Conservation (phyloP, 2,888 invertebrate genomes). For the Drosophila antonietae region DNA sequence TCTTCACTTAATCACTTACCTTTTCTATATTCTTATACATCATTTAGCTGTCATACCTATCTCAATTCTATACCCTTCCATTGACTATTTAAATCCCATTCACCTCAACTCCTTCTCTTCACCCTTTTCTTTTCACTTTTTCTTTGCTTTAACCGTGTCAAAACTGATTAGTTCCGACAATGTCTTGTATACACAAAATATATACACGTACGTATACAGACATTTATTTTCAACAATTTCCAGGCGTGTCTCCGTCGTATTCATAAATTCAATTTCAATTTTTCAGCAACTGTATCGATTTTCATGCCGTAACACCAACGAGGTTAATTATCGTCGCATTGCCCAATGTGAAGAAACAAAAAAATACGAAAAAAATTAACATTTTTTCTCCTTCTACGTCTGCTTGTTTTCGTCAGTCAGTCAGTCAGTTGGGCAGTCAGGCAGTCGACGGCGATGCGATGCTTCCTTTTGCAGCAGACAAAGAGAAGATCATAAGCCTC, state of each 20-base stretch:
- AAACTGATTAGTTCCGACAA: conserved; percentile 37
- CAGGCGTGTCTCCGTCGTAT: conserved; percentile 39
- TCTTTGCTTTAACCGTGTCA: conserved; percentile 33
- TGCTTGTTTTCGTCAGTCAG: conserved; percentile 7
- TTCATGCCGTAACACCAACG: conserved; percentile 61
- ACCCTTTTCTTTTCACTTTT: neutral
- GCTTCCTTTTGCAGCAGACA: conserved; percentile 68
- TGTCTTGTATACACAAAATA: neutral
- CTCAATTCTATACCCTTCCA: neutral
- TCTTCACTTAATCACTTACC: no score
- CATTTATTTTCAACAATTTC: conserved; percentile 7
- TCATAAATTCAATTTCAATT: conserved; percentile 59
- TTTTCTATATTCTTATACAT: no score
- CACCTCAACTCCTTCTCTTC: neutral
- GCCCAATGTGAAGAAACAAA: conserved; percentile 57
- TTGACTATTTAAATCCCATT: conserved; percentile 1
- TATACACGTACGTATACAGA: neutral
- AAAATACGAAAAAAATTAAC: conserved; percentile 60
- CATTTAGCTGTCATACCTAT: neutral
- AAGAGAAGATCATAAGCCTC: conserved; percentile 70
- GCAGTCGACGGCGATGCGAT: conserved; percentile 37
- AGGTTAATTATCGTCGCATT: conserved; percentile 76
- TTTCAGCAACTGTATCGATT: conserved; percentile 54
- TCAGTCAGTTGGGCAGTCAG: conserved; percentile 20
- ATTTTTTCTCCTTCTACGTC: conserved; percentile 38